Conservation (phyloP, 2,888 invertebrate species). For the Drosophila testacea region DNA sequence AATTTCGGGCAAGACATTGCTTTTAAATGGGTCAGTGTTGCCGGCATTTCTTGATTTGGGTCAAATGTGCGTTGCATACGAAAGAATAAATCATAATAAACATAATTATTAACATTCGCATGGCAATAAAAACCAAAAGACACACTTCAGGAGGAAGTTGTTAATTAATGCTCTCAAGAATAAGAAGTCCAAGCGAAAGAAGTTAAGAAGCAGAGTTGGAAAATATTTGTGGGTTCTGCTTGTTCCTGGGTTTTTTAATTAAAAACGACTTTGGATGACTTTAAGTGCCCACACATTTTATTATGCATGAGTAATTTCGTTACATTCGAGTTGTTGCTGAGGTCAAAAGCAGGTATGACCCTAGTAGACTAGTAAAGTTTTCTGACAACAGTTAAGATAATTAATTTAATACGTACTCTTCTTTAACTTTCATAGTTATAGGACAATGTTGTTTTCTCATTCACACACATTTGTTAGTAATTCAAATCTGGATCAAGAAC, state of each 20-base stretch:
- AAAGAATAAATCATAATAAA: conserved; percentile 58
- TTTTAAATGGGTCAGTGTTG: conserved; percentile 70
- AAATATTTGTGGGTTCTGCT: conserved; percentile 47
- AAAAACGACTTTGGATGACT: conserved; percentile 41
- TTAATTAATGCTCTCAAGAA: conserved; percentile 69
- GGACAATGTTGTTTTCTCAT: too few species aligned
- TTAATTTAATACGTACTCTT: background rate
- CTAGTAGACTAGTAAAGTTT: background rate
- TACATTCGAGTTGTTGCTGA: conserved; percentile 52
- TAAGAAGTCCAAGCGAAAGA: conserved; percentile 25
- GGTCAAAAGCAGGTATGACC: conserved; percentile 51
- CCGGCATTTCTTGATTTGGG: conserved; percentile 64
- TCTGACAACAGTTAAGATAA: background rate
- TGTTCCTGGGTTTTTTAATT: conserved; percentile 40
- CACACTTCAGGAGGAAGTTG: conserved; percentile 62
- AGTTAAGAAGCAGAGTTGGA: conserved; percentile 33
- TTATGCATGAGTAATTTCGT: conserved; percentile 66
- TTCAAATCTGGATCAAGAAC: too few species aligned
- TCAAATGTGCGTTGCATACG: conserved; percentile 68
- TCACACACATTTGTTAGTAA: background rate
- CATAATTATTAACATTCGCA: conserved; percentile 56
- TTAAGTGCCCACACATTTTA: conserved; percentile 45
- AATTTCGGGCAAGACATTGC: conserved; percentile 26
- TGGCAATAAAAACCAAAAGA: conserved; percentile 53
- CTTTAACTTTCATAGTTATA: too few species aligned